Evolutionary conservation across 2,797 vertebrate genomes (phyloP), one percentile per base, ranked within the genome.

Genomic region (Alfaro cultratus): DNA sequence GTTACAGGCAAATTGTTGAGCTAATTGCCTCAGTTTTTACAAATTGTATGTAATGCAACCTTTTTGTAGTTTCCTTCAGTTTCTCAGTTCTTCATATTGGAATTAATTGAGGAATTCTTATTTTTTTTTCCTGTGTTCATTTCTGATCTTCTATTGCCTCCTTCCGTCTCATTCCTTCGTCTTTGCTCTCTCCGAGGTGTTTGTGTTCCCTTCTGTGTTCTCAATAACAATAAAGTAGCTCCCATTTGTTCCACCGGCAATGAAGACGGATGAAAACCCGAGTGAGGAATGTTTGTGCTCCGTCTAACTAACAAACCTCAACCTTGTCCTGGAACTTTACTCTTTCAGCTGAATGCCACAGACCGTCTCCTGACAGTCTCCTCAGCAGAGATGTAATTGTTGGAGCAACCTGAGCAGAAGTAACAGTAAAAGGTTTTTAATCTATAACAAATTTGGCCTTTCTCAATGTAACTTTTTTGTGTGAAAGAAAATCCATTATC

Each of bases 351-450:
- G 67, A 1, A 53, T 85, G 89, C 88, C 85, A 83, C 86, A 86
- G 73, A 81, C 80, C 67, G 86, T 85, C 89, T 87, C 86, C 89
- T 90, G 86, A 82, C 87, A 87, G 87, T 90, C 83, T 90, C 82
- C 81, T 93, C 80, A 80, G 74, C 55, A 62, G 87, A 90, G 85
- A 91, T 87, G 83, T 81, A 86, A 90, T 88, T 89, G 85, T 88
- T 89, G 76, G 80, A 88, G 85, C 84, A 84, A 72, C 88, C 87
- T 43, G 57, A 90, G 89, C 83, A 89, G 86, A 92, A 90, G 89
- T 86, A 91, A 92, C 88, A 79, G 91, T 93, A 92, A 94, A 93
- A 94, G 87, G 88, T 85, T 91, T 93, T 93, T 88, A 92, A 92
- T 93, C 88, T 85, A 82, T 80, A 73, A 80, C 80, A 91, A 92